A percentile compares a stretch with the other conserved stretches of the same genome.
These are phyloP conservation scores for Microplitis deprimator DNA, from an alignment of 2,888 invertebrate species.

Conservation along the genomic window DNA sequence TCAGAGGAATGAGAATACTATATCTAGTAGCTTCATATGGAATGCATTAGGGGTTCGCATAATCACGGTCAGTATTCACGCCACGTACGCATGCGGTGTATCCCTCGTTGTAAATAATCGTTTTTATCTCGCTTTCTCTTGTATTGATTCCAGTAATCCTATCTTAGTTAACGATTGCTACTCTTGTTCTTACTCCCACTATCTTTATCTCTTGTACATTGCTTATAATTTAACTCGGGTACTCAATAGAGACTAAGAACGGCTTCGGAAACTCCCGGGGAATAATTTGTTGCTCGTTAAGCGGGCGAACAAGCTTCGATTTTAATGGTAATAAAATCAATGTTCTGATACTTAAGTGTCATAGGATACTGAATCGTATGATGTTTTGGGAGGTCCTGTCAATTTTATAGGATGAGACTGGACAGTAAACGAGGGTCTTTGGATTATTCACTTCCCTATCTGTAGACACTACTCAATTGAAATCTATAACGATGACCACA, in stretches of 20 bases:
- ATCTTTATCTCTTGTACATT: constrained; percentile 12
- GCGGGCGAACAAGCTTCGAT: constrained; percentile 47
- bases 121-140: constrained; percentile 42
- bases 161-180: constrained; percentile 14
- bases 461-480: constrained; percentile 61
- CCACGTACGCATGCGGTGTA: constrained; percentile 44
- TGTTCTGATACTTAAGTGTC: constrained; percentile 49
- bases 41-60: constrained; percentile 46
- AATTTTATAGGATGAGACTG: neutral
- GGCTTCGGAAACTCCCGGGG: constrained; percentile 8
- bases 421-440: constrained; percentile 27
- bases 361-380: constrained; percentile 40
- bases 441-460: constrained; percentile 60
- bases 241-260: neutral
- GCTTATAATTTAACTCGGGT: neutral
- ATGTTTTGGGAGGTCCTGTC: neutral
- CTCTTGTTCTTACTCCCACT: constrained; percentile 14
- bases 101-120: constrained; percentile 43
- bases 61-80: constrained; percentile 45
- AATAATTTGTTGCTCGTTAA: constrained; percentile 51
- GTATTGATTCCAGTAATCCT: constrained; percentile 28
- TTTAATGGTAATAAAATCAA: constrained; percentile 61
- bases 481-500: constrained; percentile 61
- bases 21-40: constrained; percentile 40
- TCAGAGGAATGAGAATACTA: constrained; percentile 23